Evolutionary conservation across 1,140 invertebrate species (phyloP).

Genomic region (Pseudomyrmex cubaensis): DNA sequence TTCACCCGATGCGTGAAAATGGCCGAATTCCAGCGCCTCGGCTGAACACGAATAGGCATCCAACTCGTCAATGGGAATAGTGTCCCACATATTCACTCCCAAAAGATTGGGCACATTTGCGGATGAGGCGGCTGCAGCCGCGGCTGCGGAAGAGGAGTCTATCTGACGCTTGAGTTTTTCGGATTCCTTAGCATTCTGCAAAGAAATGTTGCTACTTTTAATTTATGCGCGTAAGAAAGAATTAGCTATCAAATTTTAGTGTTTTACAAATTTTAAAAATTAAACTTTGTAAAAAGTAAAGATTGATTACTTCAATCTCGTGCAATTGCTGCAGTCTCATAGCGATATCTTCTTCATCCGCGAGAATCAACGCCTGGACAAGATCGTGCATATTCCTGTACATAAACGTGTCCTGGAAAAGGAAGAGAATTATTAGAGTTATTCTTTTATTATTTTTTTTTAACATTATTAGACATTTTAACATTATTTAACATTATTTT

Average conservation of each 20-base stretch:
- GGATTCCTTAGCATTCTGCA: conserved; percentile 26
- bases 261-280: background rate
- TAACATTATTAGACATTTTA: background rate
- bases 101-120: background rate
- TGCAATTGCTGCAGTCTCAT: conserved; percentile 21
- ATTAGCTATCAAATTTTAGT: background rate
- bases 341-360: conserved; percentile 3
- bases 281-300: background rate
- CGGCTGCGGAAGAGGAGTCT: background rate
- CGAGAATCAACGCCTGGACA: conserved; percentile 33
- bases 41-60: conserved; percentile 35
- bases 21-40: conserved; percentile 35
- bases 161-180: conserved; percentile 1
- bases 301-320: background rate
- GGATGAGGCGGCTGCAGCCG: background rate
- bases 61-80: conserved; percentile 4
- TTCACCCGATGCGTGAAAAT: background rate
- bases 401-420: background rate
- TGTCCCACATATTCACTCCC: background rate
- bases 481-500: too few species aligned
- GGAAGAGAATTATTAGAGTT: background rate
- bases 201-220: conserved; percentile 4
- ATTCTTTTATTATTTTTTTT: too few species aligned
- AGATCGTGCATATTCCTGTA: conserved; percentile 36
- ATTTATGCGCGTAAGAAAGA: background rate